phyloP scores from a whole-genome alignment of 2,888 invertebrate species.

The Brachypalpus laphriformis region DNA sequence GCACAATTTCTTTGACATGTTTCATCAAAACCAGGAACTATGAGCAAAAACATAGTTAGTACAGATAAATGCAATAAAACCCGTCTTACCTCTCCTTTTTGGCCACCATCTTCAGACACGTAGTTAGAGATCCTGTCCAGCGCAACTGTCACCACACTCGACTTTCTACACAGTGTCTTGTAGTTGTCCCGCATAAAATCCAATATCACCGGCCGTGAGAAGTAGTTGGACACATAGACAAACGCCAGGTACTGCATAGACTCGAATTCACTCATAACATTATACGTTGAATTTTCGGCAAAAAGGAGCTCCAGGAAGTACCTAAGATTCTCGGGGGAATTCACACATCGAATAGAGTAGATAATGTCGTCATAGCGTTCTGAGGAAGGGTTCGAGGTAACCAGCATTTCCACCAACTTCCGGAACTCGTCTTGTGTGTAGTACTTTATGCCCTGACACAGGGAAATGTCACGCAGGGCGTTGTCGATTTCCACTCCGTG shows the following conservation, averaged over 20 bases:
- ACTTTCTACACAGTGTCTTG: slow-evolving; percentile 75
- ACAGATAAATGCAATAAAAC: no score
- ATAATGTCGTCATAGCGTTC: slow-evolving; percentile 78
- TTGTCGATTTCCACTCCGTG: slow-evolving; percentile 72
- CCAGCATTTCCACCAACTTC: slow-evolving; percentile 75
- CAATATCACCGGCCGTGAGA: slow-evolving; percentile 77
- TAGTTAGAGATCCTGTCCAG: slow-evolving; percentile 44
- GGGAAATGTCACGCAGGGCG: slow-evolving; percentile 75
- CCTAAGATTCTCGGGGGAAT: slow-evolving; percentile 76
- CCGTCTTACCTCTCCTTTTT: slow-evolving; percentile 43
- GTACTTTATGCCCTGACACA: slow-evolving; percentile 78
- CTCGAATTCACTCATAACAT: slow-evolving; percentile 76
- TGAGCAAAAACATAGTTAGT: not conserved
- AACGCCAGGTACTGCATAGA: slow-evolving; percentile 78
- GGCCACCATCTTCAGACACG: slow-evolving; percentile 51
- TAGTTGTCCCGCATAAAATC: slow-evolving; percentile 78
- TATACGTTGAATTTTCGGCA: slow-evolving; percentile 77
- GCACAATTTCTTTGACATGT: slow-evolving; percentile 11
- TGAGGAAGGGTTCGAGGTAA: slow-evolving; percentile 71
- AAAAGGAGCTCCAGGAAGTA: slow-evolving; percentile 78
- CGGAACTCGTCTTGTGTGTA: slow-evolving; percentile 77
- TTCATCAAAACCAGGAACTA: slow-evolving; percentile 35
- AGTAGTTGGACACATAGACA: slow-evolving; percentile 77
- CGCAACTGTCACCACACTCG: not conserved
- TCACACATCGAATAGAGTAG: slow-evolving; percentile 78